Evolutionary conservation across 92 coral and sea anemone species (phyloP), one percentile per base, ranked within the genome.

Genomic region (Actinostola sp.): DNA sequence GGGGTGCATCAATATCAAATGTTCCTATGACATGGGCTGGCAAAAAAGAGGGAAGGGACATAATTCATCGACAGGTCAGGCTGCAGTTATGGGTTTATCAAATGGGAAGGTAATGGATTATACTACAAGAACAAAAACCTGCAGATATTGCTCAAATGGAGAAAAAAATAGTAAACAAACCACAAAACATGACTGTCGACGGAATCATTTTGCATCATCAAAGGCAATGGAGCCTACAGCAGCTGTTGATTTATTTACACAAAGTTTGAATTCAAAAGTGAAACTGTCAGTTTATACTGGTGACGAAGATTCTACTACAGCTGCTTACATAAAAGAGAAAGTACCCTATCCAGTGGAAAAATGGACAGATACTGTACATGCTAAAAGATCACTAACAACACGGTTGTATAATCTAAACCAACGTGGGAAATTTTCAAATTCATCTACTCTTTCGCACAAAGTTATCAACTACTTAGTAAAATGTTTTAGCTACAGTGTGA

Each of bases 11-110:
- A 63, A 34, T 23, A 41, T 82, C 23, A 17, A 67, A 35, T 75
- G 84, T 20, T 88, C 89, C 11, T 88, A 67, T 67, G 92, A 77
- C 77, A 73, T 83, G 92, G 92, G 80, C 11, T 87, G 92, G 89
- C 89, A 87, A 60, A 87, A 77, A 30, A 66, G 79, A 53, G 85
- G 76, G 5, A 78, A 67, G 69, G 88, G 84, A 3, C 81, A 77
- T 25, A 77, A 83, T 49, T 87, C 82, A 0, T 24, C 46, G 9
- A 87, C 85, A 61, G 88, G 92, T 8, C 86, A 78, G 15, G 89
- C 63, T 24, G 86, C 81, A n/a, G 83, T 48, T 0, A 88, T 88
- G 89, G 69, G 92, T 6, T 57, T 51, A 23, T 20, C 71, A 2
- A 67, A 63, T 58, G 86, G 89, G 8, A 88, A 88, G 25, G 79